Percentiles rank a stretch among this genome's conserved stretches.
Evolutionary conservation across 2,113 vertebrate species (phyloP).

Genomic region (Platichthys stellatus): DNA sequence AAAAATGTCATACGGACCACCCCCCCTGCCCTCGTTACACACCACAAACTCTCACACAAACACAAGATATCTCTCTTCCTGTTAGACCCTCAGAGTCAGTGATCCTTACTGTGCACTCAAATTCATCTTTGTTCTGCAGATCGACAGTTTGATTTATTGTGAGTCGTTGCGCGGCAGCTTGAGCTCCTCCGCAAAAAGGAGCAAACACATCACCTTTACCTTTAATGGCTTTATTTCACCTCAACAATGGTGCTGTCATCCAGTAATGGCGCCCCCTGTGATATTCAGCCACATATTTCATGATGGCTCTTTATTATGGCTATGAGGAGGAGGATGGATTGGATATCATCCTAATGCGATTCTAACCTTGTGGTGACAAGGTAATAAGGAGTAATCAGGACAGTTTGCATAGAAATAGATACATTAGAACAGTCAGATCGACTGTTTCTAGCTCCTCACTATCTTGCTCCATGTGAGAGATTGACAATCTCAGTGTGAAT

Average conservation of each 20-base stretch:
- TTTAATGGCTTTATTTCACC: constrained; percentile 42
- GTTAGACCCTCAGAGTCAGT: constrained; percentile 53
- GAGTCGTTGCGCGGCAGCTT: constrained; percentile 43
- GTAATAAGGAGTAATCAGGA: background rate
- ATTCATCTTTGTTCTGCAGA: constrained; percentile 67
- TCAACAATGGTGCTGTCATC: constrained; percentile 36
- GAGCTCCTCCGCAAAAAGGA: constrained; percentile 19
- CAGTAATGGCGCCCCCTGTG: constrained; percentile 10
- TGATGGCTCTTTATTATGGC: constrained; percentile 15
- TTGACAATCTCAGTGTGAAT: no score
- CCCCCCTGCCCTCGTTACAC: background rate
- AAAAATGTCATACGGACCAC: no score
- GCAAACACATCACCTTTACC: constrained; percentile 27
- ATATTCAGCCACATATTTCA: constrained; percentile 38
- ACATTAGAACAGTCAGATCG: background rate
- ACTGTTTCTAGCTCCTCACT: no score
- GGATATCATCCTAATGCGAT: constrained; percentile 17
- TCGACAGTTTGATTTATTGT: constrained; percentile 72
- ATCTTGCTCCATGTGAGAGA: no score
- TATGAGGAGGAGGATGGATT: constrained; percentile 36
- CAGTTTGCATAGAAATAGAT: background rate
- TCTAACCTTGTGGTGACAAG: constrained; percentile 9
- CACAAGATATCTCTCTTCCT: constrained; percentile 24
- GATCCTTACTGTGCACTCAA: constrained; percentile 67
- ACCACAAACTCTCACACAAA: constrained; percentile 13